Percentiles rank a stretch among this genome's conserved stretches.
Evolutionary conservation across 1,140 invertebrate species (phyloP).

Genomic region (Pteromalus puparum): DNA sequence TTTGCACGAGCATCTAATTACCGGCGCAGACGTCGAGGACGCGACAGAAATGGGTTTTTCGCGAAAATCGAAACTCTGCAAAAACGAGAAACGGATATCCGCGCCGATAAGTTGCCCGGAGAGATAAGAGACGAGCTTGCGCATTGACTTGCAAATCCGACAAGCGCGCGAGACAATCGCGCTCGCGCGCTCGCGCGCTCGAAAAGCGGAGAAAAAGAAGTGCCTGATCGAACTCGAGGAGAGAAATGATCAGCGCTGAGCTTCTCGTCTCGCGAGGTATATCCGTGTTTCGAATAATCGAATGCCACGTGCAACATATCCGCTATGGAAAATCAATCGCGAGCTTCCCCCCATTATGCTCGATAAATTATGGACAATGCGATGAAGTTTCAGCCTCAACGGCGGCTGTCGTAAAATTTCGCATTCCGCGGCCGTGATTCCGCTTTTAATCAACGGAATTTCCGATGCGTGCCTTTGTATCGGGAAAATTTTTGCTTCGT

Average conservation of each 20-base stretch:
- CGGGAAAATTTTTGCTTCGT: constrained; percentile 17
- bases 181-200: neutral
- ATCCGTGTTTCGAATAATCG: constrained; percentile 63
- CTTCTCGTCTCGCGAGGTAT: constrained; percentile 55
- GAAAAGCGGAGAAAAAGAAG: constrained; percentile 4
- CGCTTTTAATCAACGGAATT: constrained; percentile 25
- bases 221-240: neutral
- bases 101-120: constrained; percentile 61
- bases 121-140: constrained; percentile 50
- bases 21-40: neutral
- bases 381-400: neutral
- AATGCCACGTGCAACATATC: constrained; percentile 50
- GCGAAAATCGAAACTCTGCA: neutral
- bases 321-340: constrained; percentile 17
- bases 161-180: constrained; percentile 53
- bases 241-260: too few species aligned
- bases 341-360: neutral
- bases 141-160: constrained; percentile 66
- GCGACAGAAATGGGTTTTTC: neutral
- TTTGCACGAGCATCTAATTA: too few species aligned
- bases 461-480: neutral
- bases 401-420: neutral
- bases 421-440: neutral
- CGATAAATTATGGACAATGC: constrained; percentile 20
- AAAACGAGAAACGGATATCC: constrained; percentile 49